Conservation (phyloP, 1,140 invertebrate genomes). For the Drosophila miranda region DNA sequence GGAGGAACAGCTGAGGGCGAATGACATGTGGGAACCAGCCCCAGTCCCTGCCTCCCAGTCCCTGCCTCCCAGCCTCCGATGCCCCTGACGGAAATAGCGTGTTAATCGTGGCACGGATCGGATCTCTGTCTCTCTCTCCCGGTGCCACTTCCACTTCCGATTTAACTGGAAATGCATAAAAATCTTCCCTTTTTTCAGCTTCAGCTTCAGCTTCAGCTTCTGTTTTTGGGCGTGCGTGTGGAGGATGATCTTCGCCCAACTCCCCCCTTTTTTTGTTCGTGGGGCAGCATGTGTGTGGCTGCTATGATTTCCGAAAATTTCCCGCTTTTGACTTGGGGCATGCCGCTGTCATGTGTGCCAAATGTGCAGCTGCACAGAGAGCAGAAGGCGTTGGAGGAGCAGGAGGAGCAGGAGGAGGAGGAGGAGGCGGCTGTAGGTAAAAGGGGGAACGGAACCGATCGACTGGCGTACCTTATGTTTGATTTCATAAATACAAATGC, state of each 20-base stretch:
- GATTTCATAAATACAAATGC: constrained; percentile 76
- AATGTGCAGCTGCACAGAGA: constrained; percentile 64
- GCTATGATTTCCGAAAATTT: constrained; percentile 40
- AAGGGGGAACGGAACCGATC: constrained; percentile 37
- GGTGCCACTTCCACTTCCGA: constrained; percentile 68
- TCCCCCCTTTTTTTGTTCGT: constrained; percentile 9
- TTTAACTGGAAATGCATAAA: constrained; percentile 78
- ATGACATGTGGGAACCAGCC: constrained; percentile 58
- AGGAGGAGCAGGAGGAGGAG: not conserved
- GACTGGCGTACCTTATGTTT: constrained; percentile 72
- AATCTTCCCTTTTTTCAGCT: constrained; percentile 49
- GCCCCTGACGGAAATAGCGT: constrained; percentile 70
- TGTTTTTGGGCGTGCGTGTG: too few species aligned
- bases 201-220: too few species aligned
- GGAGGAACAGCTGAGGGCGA: constrained; percentile 18
- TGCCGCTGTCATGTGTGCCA: constrained; percentile 79
- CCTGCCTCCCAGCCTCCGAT: not conserved
- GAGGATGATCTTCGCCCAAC: not conserved
- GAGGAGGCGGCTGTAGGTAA: not conserved
- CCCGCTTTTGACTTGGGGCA: constrained; percentile 49
- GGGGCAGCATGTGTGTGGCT: constrained; percentile 47
- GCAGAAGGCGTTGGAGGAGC: not conserved
- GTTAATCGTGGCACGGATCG: constrained; percentile 72
- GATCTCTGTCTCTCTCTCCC: constrained; percentile 31
- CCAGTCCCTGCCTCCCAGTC: constrained; percentile 3